phyloP scores from a whole-genome alignment of 2,888 invertebrate genomes.

The Temnothorax unifasciatus region DNA sequence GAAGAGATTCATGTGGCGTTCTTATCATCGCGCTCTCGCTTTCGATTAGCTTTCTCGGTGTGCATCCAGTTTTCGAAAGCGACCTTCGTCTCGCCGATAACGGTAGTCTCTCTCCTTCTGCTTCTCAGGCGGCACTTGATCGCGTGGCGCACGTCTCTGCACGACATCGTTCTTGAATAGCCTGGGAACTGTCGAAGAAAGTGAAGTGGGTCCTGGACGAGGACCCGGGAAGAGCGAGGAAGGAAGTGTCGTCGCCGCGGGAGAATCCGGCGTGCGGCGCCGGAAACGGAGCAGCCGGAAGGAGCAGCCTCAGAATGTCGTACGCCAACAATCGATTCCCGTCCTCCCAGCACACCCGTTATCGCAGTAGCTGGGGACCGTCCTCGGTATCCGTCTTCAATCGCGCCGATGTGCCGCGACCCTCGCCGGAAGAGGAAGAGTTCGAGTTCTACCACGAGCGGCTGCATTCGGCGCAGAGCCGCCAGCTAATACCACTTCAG shows the following conservation, averaged over 20 bases:
- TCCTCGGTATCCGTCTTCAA: conserved; percentile 87
- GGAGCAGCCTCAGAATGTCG: conserved; percentile 78
- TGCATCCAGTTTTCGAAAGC: conserved; percentile 9
- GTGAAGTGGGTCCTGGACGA: conserved; percentile 42
- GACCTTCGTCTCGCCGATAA: conserved; percentile 30
- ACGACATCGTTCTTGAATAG: conserved; percentile 62
- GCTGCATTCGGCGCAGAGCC: conserved; percentile 92
- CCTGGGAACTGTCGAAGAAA: conserved; percentile 42
- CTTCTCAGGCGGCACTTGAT: conserved; percentile 69
- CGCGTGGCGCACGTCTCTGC: conserved; percentile 67
- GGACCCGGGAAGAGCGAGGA: conserved; percentile 44
- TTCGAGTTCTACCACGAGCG: conserved; percentile 91
- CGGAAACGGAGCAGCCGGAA: conserved; percentile 31
- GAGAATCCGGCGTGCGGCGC: conserved; percentile 63
- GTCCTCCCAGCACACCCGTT: conserved; percentile 83
- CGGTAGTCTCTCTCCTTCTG: conserved; percentile 12
- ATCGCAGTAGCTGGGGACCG: conserved; percentile 89
- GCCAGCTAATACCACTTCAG: conserved; percentile 93
- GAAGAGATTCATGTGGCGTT: neutral
- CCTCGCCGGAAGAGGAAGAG: conserved; percentile 88
- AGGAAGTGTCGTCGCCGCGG: conserved; percentile 32
- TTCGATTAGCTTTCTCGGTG: conserved; percentile 10
- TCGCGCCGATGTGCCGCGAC: conserved; percentile 83
- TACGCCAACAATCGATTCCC: conserved; percentile 85
- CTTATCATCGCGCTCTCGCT: conserved; percentile 25